Evolutionary conservation across 2,888 invertebrate species (phyloP).

Genomic region (Corythucha ciliata): DNA sequence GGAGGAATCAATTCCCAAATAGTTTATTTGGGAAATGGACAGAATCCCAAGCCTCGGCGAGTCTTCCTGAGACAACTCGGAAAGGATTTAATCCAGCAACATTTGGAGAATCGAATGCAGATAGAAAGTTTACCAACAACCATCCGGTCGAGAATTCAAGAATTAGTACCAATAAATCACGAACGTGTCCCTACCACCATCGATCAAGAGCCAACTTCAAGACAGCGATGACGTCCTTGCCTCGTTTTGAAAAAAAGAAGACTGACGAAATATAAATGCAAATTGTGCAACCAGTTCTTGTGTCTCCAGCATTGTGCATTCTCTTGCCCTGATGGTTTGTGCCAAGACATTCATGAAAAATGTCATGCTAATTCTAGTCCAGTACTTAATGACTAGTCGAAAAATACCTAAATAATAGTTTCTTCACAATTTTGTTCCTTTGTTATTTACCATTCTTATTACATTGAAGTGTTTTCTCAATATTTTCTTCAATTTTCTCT

Average conservation of each 20-base stretch:
- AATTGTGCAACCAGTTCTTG: conserved; percentile 16
- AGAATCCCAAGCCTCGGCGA: conserved; percentile 18
- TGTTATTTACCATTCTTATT: too few relatives aligned
- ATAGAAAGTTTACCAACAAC: conserved; percentile 20
- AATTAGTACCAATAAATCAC: conserved; percentile 19
- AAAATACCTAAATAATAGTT: too few relatives aligned
- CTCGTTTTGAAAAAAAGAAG: conserved; percentile 7
- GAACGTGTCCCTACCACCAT: conserved; percentile 9
- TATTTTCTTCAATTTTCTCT: too few relatives aligned
- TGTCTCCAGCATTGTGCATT: conserved; percentile 22
- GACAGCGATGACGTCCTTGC: conserved; percentile 13
- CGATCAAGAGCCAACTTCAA: conserved; percentile 10
- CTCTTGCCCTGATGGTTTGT: conserved; percentile 20
- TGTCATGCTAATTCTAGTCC: too few relatives aligned
- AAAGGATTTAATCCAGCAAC: conserved; percentile 22
- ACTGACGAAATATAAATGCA: conserved; percentile 16
- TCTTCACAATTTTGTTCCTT: too few relatives aligned
- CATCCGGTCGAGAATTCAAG: conserved; percentile 15
- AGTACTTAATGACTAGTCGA: too few relatives aligned
- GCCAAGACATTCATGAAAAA: too few relatives aligned
- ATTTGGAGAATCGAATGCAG: conserved; percentile 18
- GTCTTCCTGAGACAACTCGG: conserved; percentile 23
- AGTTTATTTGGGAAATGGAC: conserved; percentile 21
- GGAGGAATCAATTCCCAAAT: conserved; percentile 29
- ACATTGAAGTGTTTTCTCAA: too few relatives aligned